Evolutionary conservation across 2,797 vertebrate species (phyloP).

Genomic region (Heteromormyrus szaboi): DNA sequence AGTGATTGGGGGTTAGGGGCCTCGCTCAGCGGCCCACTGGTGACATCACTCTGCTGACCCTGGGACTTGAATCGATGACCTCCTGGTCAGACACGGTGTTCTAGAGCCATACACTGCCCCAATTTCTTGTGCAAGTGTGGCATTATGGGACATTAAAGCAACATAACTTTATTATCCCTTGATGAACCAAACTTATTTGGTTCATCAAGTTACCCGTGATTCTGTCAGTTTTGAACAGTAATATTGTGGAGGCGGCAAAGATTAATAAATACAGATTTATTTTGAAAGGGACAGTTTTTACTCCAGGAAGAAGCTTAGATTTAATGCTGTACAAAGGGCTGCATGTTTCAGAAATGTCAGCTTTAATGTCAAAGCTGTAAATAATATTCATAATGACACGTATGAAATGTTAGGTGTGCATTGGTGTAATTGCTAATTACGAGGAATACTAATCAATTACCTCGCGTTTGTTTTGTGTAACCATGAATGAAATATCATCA

Average conservation of each 20-base stretch:
- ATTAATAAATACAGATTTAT: background rate
- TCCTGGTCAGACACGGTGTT: background rate
- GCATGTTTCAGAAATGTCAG: background rate
- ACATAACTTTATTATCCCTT: background rate
- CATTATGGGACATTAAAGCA: background rate
- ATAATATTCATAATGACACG: background rate
- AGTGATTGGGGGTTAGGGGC: background rate
- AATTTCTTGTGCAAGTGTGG: background rate
- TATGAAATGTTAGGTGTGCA: slow-evolving; percentile 1
- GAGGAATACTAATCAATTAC: background rate
- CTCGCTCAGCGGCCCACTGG: background rate
- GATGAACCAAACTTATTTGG: background rate
- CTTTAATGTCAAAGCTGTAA: background rate
- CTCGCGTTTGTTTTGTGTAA: background rate
- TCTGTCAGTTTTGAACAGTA: background rate
- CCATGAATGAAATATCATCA: background rate
- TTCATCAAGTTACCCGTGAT: background rate
- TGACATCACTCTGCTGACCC: background rate
- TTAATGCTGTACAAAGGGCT: background rate
- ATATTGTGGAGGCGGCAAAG: background rate
- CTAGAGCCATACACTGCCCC: background rate
- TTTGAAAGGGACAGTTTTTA: background rate
- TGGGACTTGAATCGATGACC: background rate
- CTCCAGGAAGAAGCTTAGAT: background rate
- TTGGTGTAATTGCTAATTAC: background rate